Evolutionary conservation across 2,888 invertebrate genomes (phyloP).

Genomic region (Volucella inflata): DNA sequence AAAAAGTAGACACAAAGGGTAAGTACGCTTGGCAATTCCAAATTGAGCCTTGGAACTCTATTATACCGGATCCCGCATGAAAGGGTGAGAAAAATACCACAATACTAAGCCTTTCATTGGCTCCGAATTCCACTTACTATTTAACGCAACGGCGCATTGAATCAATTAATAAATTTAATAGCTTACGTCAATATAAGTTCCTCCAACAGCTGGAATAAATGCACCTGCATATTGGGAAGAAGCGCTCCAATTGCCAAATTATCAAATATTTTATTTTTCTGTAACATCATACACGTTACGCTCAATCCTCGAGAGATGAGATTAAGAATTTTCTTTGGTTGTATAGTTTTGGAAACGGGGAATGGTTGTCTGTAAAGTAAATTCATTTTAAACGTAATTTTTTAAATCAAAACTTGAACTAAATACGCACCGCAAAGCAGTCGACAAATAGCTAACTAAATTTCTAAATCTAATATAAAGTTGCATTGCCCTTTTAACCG

Average conservation of each 20-base stretch:
- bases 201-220: constrained; percentile 78
- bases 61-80: too few species aligned
- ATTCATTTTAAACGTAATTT: background rate
- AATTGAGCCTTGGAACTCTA: too few species aligned
- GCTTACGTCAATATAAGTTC: constrained; percentile 78
- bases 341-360: constrained; percentile 79
- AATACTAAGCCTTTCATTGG: too few species aligned
- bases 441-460: constrained; percentile 76
- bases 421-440: constrained; percentile 76
- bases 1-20: too few species aligned
- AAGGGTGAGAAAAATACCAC: too few species aligned
- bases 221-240: constrained; percentile 78
- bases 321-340: constrained; percentile 78
- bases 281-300: constrained; percentile 77
- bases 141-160: background rate
- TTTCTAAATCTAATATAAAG: constrained; percentile 77
- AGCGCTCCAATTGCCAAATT: constrained; percentile 78
- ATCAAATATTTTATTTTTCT: constrained; percentile 79
- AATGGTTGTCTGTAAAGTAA: constrained; percentile 79
- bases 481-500: constrained; percentile 77
- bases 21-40: too few species aligned
- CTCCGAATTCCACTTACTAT: constrained; percentile 3
- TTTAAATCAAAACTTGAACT: background rate
- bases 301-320: constrained; percentile 79
- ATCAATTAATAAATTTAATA: constrained; percentile 30